Conservation (phyloP, 2,113 vertebrate genomes). For the Pholis gunnellus region DNA sequence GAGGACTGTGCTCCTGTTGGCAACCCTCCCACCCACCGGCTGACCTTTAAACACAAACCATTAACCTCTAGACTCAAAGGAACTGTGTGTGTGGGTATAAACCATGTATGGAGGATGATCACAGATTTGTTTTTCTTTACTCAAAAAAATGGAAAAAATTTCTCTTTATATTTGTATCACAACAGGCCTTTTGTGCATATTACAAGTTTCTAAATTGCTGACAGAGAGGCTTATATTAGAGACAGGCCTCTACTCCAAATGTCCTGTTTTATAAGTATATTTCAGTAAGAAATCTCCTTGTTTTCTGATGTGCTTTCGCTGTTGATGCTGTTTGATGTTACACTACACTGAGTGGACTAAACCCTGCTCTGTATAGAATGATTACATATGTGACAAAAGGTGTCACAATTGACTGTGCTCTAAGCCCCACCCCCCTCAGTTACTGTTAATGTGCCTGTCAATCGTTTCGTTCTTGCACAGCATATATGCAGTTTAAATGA, state of each 20-base stretch:
- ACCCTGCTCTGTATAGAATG: neutral
- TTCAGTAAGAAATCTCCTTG: neutral
- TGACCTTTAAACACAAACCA: slow-evolving; percentile 57
- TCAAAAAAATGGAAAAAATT: too few relatives aligned
- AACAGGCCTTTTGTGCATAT: neutral
- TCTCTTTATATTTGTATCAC: too few relatives aligned
- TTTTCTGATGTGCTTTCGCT: neutral
- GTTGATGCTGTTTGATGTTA: neutral
- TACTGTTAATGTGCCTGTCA: neutral
- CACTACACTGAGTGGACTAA: neutral
- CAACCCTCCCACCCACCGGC: slow-evolving; percentile 1
- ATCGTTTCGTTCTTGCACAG: too few relatives aligned
- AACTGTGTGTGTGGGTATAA: neutral
- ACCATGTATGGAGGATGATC: neutral
- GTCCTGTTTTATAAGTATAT: neutral
- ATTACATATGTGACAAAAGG: neutral
- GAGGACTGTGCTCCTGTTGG: slow-evolving; percentile 4
- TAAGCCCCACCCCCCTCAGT: too few relatives aligned
- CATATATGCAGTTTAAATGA: neutral
- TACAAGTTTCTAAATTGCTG: neutral
- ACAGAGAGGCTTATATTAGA: neutral
- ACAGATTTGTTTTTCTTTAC: neutral
- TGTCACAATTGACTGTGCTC: neutral
- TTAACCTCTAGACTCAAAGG: slow-evolving; percentile 18
- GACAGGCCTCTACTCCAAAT: neutral